Conservation (phyloP, 30 jellyfish, hydroid and myxozoan genomes). For the Turritopsis dohrnii region DNA sequence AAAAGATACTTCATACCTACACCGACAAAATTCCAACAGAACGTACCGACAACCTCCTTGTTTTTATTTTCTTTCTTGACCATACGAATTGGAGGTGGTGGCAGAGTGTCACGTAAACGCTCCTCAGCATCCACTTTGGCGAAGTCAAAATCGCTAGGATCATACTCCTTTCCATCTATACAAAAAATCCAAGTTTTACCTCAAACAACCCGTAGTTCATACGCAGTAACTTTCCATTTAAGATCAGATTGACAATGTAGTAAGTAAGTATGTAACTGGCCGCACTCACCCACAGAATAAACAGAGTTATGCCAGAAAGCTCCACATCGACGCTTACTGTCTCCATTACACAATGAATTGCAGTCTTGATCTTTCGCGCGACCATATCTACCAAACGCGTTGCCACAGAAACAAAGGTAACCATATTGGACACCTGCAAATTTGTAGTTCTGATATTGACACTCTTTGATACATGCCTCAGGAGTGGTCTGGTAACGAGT, state of each 20-base stretch:
- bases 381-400: constrained; percentile 90
- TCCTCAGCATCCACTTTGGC: constrained; percentile 71
- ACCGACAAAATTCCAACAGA: not conserved
- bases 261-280: too few relatives aligned
- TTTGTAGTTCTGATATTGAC: constrained; percentile 82
- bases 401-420: constrained; percentile 90
- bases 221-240: too few relatives aligned
- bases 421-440: constrained; percentile 93
- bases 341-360: constrained; percentile 75
- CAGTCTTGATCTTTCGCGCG: constrained; percentile 63
- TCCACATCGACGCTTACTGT: constrained; percentile 66
- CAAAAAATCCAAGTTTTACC: not conserved
- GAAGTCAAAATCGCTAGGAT: constrained; percentile 73
- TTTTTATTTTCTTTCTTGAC: not conserved
- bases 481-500: constrained; percentile 89
- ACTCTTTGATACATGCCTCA: constrained; percentile 86
- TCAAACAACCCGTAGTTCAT: not conserved
- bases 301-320: constrained; percentile 91
- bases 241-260: too few relatives aligned
- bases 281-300: constrained; percentile 60
- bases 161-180: constrained; percentile 71
- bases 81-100: constrained; percentile 14
- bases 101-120: constrained; percentile 49
- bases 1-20: not conserved
- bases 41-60: not conserved